Evolutionary conservation across 2,797 vertebrate genomes (phyloP), one percentile per base, ranked within the genome.

Genomic region (Allobates femoralis): DNA sequence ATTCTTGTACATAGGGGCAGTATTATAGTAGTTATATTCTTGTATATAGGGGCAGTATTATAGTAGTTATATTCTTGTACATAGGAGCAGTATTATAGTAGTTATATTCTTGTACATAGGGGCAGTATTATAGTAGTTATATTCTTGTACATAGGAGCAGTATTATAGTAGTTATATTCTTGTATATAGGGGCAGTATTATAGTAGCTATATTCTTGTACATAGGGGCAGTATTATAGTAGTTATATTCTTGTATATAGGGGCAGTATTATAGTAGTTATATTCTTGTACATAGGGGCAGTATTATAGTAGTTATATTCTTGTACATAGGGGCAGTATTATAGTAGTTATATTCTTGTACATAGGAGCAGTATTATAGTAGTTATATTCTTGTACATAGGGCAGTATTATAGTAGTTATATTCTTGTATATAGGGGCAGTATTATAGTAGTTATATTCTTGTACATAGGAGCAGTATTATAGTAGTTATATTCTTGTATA

Each of bases 131-230:
- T n/a, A n/a, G 67, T 46, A 41, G 67, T 71, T 71, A 71, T 71
- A 71, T 46, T 71, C 34, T 46, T 71, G 67, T 71, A 71, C 19
- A 71, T 71, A 71, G 11, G 3, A 16, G 67, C 11, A 71, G 67
- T 71, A 71, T 71, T 71, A 71, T 71, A 71, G 67, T 15, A 71
- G 67, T 46, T 41, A 71, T 71, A 71, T 71, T 71, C 21, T n/a
- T 71, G 67, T 71, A 71, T 12, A 71, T 71, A 71, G 34, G 56
- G 56, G 56, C 56, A 58, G 58, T 26, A 62, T 62, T 62, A 62
- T 62, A 62, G 58, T 26, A 62, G 58, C 26, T 62, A 62, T 62
- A 62, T 62, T 26, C 58, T 62, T 62, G n/a, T 62, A 62, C 11
- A 62, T 62, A 62, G 58, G n/a, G 37, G 58, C 58, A 62, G 58